phyloP scores from a whole-genome alignment of 2,113 vertebrate genomes.

The Dromiciops gliroides region DNA sequence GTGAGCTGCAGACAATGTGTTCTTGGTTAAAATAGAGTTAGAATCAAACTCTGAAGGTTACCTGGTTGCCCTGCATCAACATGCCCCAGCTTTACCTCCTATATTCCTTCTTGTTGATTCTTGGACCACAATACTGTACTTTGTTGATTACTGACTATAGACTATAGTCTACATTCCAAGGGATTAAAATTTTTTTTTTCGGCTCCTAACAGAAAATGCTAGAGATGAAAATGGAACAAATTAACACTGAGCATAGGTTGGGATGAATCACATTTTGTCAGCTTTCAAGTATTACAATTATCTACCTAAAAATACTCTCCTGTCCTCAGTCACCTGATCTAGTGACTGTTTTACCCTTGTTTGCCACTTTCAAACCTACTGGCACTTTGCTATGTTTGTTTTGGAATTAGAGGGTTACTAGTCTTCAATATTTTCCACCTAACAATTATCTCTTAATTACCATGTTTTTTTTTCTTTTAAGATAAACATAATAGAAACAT shows the following conservation, averaged over 20 bases:
- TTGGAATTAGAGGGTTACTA: slow-evolving; percentile 46
- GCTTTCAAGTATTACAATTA: slow-evolving; percentile 65
- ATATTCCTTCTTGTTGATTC: slow-evolving; percentile 49
- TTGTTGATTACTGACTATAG: slow-evolving; percentile 27
- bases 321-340: slow-evolving; percentile 24
- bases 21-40: slow-evolving; percentile 76
- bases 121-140: slow-evolving; percentile 60
- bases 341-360: slow-evolving; percentile 42
- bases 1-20: slow-evolving; percentile 72
- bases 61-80: slow-evolving; percentile 64
- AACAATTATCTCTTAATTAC: slow-evolving; percentile 52
- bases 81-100: slow-evolving; percentile 71
- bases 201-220: slow-evolving; percentile 28
- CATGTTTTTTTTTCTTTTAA: slow-evolving; percentile 51
- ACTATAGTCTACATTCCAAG: slow-evolving; percentile 51
- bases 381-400: slow-evolving; percentile 18
- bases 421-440: slow-evolving; percentile 38
- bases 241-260: slow-evolving; percentile 64
- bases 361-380: slow-evolving; percentile 45
- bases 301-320: slow-evolving; percentile 55
- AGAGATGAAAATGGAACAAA: slow-evolving; percentile 49
- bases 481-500: slow-evolving; percentile 12
- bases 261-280: slow-evolving; percentile 70
- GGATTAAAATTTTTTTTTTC: too few relatives aligned
- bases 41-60: slow-evolving; percentile 69